phyloP scores from a whole-genome alignment of 1,140 invertebrate species.

The Centruroides vittatus region DNA sequence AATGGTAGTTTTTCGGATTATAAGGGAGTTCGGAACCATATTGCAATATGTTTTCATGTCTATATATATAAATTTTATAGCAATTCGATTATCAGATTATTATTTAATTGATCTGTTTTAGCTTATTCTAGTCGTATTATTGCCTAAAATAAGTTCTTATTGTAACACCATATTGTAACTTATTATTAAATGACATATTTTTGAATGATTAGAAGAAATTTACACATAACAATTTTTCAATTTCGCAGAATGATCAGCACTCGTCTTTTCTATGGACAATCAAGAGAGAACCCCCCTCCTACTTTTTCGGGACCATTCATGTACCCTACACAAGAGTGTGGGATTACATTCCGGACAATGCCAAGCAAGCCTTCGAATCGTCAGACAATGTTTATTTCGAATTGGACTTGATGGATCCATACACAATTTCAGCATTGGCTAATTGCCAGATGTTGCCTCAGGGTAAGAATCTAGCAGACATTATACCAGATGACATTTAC shows the following conservation, averaged over 20 bases:
- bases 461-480: constrained; percentile 30
- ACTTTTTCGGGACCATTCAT: constrained; percentile 45
- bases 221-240: constrained; percentile 2
- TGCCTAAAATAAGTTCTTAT: too few species aligned
- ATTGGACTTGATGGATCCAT: constrained; percentile 37
- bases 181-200: too few species aligned
- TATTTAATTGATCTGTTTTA: too few species aligned
- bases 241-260: constrained; percentile 21
- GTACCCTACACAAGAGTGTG: constrained; percentile 43
- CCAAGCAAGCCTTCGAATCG: constrained; percentile 36
- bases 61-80: too few species aligned
- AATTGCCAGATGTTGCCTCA: constrained; percentile 38
- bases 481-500: constrained; percentile 35
- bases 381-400: constrained; percentile 39
- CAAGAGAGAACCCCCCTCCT: constrained; percentile 33
- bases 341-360: constrained; percentile 38
- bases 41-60: too few species aligned
- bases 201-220: too few species aligned
- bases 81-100: too few species aligned
- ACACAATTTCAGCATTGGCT: constrained; percentile 33
- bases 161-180: too few species aligned
- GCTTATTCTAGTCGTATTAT: too few species aligned
- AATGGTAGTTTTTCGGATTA: too few species aligned
- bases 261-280: constrained; percentile 34
- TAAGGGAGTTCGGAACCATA: too few species aligned